Base-by-base conservation (phyloP, 2,888 invertebrate species). In the Drosophila paracracens region DNA sequence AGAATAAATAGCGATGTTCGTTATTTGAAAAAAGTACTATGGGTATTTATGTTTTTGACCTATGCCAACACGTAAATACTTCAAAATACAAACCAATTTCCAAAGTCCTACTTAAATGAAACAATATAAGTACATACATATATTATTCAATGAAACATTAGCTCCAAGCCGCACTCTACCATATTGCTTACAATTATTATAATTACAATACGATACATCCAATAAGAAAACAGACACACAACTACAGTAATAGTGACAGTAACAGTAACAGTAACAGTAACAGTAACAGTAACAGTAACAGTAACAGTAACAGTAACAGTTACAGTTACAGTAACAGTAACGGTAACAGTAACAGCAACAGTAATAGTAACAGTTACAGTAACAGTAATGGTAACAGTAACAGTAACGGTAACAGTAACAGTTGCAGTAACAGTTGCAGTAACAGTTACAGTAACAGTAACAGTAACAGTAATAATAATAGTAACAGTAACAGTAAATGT, bases 121-220 rank as follows among this genome's bases (percentile, higher is more conserved):
- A 51, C 69, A 72, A 76, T 71, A 73, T 61, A 68, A 56, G 40
- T 53, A 70, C 35, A 61, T 71, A 75, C 56, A 65, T 57, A 69
- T 81, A 84, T 88, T 87, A 90, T 89, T 87, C 79, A 85, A 90
- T 88, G 74, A 89, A 81, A 83, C 76, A 87, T 90, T 90, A 86
- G 86, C 86, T 86, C 88, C 91, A 86, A 86, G 86, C 86, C 84
- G 81, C 84, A 84, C 69, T 83, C 54, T 71, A 74, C 68, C 81
- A 89, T 76, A 89, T 71, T 79, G 86, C 88, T 84, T 89, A 88
- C 72, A 79, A 74, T 78, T 78, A 81, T 73, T 83, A 69, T 76
- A 67, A 74, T 54, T 68, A 69, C 65, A 74, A 63, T 65, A 68
- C 61, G 29, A 72, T 51, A 62, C 38, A 70, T 64, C 38, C 62